Evolutionary conservation across 2,888 invertebrate species (phyloP), one percentile per base, ranked within the genome.

Genomic region (Steinernema carpocapsae): DNA sequence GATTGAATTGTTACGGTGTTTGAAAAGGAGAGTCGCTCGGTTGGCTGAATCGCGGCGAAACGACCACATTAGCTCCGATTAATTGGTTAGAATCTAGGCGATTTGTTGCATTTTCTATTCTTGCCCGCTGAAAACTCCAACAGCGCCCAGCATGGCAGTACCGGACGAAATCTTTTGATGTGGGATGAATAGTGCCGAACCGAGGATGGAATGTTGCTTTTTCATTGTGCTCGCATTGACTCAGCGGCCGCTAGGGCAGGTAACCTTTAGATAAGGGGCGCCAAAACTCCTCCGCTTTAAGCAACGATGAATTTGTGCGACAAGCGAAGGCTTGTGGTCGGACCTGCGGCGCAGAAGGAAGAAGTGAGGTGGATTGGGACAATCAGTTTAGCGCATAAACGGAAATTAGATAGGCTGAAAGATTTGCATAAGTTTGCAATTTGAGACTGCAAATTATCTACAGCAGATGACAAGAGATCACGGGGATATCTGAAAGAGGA

Each of bases 41-140:
- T 64, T 64, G 22, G 64, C 29, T 64, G 64, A 64, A 64, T 32
- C 29, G 64, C 64, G 64, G 32, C 64, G 64, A 32, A 64, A 64
- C 64, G 64, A 64, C 64, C 64, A 64, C 64, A 64, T 64, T 64
- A 64, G 37, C 64, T 64, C 64, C 64, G 64, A 64, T 64, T 64
- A 64, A 64, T 64, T 29, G 64, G 26, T 32, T 64, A 12, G 64
- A 14, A 64, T 64, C 64, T 29, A 29, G 29, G 64, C 64, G 64
- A 64, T 64, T 64, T 64, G 64, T 64, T 64, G 64, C 64, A 64
- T 64, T 64, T 64, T 64, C 64, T 32, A 26, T 56, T 56, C 56
- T 26, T 56, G 56, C 56, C 56, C 37, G 10, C 37, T 4, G 14
- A 24, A 56, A 22, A 12, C 22, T 56, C 56, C 56, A 56, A 10